Conservation (phyloP, 1,140 invertebrate genomes). For the Pseudomyrmex flavicornis region DNA sequence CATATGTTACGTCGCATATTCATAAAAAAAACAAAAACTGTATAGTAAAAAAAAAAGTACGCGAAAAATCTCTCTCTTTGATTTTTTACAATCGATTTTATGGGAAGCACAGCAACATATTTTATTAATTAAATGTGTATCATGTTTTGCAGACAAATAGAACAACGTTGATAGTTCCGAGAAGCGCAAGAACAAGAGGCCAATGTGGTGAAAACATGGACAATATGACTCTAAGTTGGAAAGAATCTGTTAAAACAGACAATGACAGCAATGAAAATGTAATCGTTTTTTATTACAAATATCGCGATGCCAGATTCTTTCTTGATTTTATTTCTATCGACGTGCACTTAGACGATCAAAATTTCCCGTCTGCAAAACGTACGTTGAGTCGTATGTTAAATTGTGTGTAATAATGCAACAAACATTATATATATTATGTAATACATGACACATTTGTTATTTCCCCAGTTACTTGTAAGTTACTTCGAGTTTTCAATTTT, state of each 20-base stretch:
- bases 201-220: background rate
- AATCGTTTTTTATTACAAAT: constrained; percentile 9
- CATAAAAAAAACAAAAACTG: background rate
- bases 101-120: no score
- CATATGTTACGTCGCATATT: background rate
- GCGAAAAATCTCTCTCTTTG: no score
- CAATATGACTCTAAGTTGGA: constrained; percentile 14
- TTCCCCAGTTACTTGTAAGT: background rate
- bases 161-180: background rate
- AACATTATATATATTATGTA: background rate
- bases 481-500: background rate
- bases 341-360: background rate
- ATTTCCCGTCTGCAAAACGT: constrained; percentile 10
- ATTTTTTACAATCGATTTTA: no score
- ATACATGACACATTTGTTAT: constrained; percentile 13
- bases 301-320: background rate
- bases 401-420: background rate
- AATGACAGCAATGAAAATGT: background rate
- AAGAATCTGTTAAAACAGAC: background rate
- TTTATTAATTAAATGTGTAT: background rate
- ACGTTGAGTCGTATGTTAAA: background rate
- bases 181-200: background rate
- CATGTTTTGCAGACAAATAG: background rate
- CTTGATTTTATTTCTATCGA: constrained; percentile 9
- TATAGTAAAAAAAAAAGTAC: no score